A percentile compares a stretch with the other conserved stretches of the same genome.
Evolutionary conservation across 2,888 invertebrate genomes (phyloP).

Genomic region (Morpho helenor): DNA sequence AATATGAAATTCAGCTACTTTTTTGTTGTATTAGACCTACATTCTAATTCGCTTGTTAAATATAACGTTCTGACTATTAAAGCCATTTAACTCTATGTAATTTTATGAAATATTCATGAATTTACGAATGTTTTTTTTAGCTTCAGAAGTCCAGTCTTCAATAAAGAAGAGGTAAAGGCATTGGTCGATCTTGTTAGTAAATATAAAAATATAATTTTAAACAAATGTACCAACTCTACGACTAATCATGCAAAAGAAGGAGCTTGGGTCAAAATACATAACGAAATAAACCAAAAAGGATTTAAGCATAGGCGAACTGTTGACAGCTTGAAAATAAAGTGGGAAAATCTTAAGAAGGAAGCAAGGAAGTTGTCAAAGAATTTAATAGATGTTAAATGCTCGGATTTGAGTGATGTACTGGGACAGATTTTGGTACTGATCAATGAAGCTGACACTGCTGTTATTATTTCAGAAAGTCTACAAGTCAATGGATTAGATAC

Average conservation of each 20-base stretch:
- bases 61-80: too few relatives aligned
- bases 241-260: constrained; percentile 51
- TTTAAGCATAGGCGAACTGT: constrained; percentile 41
- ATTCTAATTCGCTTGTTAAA: too few relatives aligned
- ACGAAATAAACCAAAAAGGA: constrained; percentile 47
- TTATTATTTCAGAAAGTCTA: constrained; percentile 22
- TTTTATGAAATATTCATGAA: too few relatives aligned
- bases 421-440: constrained; percentile 43
- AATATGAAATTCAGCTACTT: background rate
- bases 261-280: constrained; percentile 56
- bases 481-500: constrained; percentile 23
- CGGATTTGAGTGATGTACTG: constrained; percentile 35
- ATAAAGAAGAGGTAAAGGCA: constrained; percentile 46
- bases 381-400: constrained; percentile 38
- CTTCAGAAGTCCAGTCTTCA: constrained; percentile 53
- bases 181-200: constrained; percentile 51
- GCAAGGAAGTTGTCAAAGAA: constrained; percentile 48
- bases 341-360: constrained; percentile 59
- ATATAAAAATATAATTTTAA: constrained; percentile 52
- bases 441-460: constrained; percentile 39
- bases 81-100: too few relatives aligned
- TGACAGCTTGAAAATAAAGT: constrained; percentile 56
- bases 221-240: constrained; percentile 47
- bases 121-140: constrained; percentile 26
- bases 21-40: background rate